Base-by-base conservation (phyloP, 2,113 vertebrate species). In the Misgurnus anguillicaudatus region DNA sequence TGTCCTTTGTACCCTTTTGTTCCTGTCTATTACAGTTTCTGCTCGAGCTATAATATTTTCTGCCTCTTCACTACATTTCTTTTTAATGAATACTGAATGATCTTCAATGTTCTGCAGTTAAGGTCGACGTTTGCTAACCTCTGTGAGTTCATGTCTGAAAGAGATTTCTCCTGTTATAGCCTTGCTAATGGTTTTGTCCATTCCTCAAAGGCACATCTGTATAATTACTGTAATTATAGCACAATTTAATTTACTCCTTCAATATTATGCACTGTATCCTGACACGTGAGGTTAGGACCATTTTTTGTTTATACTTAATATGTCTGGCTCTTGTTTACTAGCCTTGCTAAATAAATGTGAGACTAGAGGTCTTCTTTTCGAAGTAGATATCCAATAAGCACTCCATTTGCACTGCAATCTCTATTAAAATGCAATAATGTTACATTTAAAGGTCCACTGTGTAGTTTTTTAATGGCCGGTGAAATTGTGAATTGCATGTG, bases 251-350 rank as follows among this genome's bases (percentile, higher is more conserved):
- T 39, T 16, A 68, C 66, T 68, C 47, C 45, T 48, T 7, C 17
- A 16, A 45, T 48, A 48, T 31, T 71, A 71, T 9, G 36, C 68
- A 41, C 68, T 19, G 51, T 71, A 41, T 71, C 36, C 17, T 57
- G 48, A 41, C 36, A 39, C 48, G 38, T 48, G 39, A 55, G 31
- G 68, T 16, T 9, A 38, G 24, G 14, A 70, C 24, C 16, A 16
- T 55, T 67, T 67, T 10, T 51, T 11, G 8, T 10, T 57, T 38
- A 36, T 70, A 14, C 48, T 14, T 45, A 41, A 38, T 69, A 69
- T 53, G 67, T 69, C 67, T 69, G 67, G 66, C 21, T 17, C 45
- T 66, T 19, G 64, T 66, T 68, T 68, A 68, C 66, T 48, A 68
- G 66, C 4, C 48, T 31, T 48, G 13, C 19, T 9, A 47, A 48